These are phyloP conservation scores for Liodrosophila aerea DNA, from an alignment of 2,888 invertebrate genomes.

Conservation along the genomic window DNA sequence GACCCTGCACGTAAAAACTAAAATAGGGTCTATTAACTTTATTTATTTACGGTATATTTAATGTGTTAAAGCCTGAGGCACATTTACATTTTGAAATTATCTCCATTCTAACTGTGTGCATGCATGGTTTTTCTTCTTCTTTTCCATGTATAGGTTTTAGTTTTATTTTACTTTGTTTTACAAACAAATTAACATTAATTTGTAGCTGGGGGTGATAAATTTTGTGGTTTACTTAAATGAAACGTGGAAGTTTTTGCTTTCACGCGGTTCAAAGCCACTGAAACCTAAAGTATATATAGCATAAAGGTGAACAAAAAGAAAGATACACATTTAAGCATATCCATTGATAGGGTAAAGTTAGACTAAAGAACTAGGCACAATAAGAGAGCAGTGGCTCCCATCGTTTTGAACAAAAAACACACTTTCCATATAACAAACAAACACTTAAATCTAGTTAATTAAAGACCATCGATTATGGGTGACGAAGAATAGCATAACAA, in stretches of 20 bases:
- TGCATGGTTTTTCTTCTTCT: constrained; percentile 28
- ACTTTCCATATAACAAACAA: constrained; percentile 69
- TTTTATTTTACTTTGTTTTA: constrained; percentile 66
- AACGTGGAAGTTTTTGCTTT: constrained; percentile 47
- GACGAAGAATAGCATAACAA: constrained; percentile 47
- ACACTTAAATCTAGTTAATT: constrained; percentile 65
- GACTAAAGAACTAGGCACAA: constrained; percentile 31
- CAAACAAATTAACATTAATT: constrained; percentile 61
- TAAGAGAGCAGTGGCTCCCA: constrained; percentile 15
- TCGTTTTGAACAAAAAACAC: constrained; percentile 52
- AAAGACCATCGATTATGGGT: constrained; percentile 32
- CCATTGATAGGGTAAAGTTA: constrained; percentile 24
- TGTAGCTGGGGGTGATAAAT: constrained; percentile 15
- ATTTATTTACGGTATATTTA: constrained; percentile 27
- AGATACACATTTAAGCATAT: constrained; percentile 8
- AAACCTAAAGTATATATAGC: constrained; percentile 24
- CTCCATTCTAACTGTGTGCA: too few relatives aligned
- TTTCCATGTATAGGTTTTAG: constrained; percentile 7
- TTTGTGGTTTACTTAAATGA: constrained; percentile 22
- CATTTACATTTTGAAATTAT: constrained; percentile 49
- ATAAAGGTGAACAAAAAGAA: constrained; percentile 17
- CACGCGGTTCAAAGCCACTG: constrained; percentile 40
- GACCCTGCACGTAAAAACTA: too few relatives aligned
- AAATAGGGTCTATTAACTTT: background rate
- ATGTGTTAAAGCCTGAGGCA: constrained; percentile 77